Evolutionary conservation across 2,113 vertebrate species (phyloP).

Genomic region (Nibea coibor): DNA sequence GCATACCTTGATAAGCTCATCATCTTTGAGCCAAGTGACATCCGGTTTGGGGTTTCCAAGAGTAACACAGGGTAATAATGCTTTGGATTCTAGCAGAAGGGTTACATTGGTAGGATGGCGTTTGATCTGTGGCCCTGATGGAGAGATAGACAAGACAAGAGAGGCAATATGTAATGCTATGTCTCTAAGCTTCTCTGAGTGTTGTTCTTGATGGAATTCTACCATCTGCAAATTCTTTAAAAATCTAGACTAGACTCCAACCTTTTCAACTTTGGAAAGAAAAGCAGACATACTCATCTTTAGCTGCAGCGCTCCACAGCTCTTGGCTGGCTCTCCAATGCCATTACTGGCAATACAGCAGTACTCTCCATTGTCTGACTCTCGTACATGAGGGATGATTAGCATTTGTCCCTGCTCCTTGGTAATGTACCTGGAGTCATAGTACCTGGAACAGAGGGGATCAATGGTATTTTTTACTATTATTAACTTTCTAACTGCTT

Average conservation of each 20-base stretch:
- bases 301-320: conserved; percentile 96
- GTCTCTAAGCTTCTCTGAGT: background rate
- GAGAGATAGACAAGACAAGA: conserved; percentile 68
- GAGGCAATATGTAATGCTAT: background rate
- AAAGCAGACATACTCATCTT: conserved; percentile 94
- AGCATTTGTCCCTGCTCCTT: conserved; percentile 93
- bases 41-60: conserved; percentile 96
- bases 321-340: conserved; percentile 89
- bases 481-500: background rate
- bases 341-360: conserved; percentile 94
- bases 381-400: conserved; percentile 91
- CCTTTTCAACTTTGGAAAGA: background rate
- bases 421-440: conserved; percentile 91
- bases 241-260: background rate
- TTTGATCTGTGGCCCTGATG: conserved; percentile 95
- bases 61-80: conserved; percentile 92
- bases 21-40: conserved; percentile 96
- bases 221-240: background rate
- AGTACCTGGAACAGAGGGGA: conserved; percentile 83
- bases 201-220: background rate
- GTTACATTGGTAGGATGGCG: conserved; percentile 92
- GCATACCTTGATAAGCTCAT: conserved; percentile 88
- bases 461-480: background rate
- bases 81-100: conserved; percentile 93
- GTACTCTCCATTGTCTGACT: conserved; percentile 93